Base-by-base conservation (phyloP, 1,140 invertebrate species). In the Drosophila lini region DNA sequence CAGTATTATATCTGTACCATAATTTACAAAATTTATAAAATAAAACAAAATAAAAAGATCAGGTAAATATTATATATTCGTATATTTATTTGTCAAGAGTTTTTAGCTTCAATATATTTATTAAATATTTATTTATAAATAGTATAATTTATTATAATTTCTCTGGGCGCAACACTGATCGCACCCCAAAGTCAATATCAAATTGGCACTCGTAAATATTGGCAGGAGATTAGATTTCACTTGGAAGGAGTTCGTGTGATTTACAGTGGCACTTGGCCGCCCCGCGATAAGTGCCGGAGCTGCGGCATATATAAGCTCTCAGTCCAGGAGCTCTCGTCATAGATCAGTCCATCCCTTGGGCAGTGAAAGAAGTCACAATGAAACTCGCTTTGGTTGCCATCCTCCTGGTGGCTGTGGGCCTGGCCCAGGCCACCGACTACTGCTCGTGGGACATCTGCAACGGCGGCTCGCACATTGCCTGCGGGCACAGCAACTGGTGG, bases 391-490 rank as follows among this genome's bases (percentile, higher is more conserved):
- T 70, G 8, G 6, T 77, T 9, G 65, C 60, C 45, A 34, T 77
- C 13, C 28, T 81, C 13, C 16, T 68, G 16, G 44, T 57, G n/a
- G 45, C 19, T 2, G n/a, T 65, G 47, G 58, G 44, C 0, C 38
- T 59, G 5, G 36, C 28, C 32, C 59, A 42, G 45, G 61, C 61
- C 60, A 81, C 68, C 50, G 81, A 85, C 55, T 85, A 85, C 40
- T 85, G 81, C 41, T 78, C 76, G 8, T 73, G 32, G 38, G 62
- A 65, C 32, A 34, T 78, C 16, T 85, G 81, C 48, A 44, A 31
- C 16, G 81, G 81, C 0, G 67, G 63, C 45, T 63, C 34, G 8
- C 81, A 85, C 47, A 81, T 85, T 28, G 81, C 81, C 10, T 85
- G 81, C 22, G 74, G 77, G 0, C 71, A 81, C 38, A 84, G n/a